Evolutionary conservation across 2,888 invertebrate genomes (phyloP).

Genomic region (Cryptus armator): DNA sequence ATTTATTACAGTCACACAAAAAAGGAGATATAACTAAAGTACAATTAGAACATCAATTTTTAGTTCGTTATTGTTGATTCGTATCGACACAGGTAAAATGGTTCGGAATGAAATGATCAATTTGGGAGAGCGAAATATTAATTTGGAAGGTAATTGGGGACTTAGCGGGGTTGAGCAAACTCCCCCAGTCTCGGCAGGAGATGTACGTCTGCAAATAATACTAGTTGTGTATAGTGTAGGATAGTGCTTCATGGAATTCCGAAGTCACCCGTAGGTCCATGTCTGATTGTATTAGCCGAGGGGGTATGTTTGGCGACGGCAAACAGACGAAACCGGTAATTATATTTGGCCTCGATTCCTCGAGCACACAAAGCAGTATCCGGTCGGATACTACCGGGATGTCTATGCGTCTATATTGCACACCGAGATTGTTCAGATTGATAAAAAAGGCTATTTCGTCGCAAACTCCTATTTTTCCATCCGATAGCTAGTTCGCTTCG

Average conservation of each 20-base stretch:
- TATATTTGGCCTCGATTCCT: conserved; percentile 83
- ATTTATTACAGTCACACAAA: too few species aligned
- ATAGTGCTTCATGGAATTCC: conserved; percentile 6
- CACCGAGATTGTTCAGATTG: conserved; percentile 44
- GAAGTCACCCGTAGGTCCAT: conserved; percentile 49
- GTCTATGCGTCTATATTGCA: conserved; percentile 23
- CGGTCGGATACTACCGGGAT: conserved; percentile 45
- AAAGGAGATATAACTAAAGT: too few species aligned
- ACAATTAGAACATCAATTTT: too few species aligned
- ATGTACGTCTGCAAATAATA: neutral
- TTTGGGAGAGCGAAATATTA: neutral
- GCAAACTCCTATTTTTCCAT: conserved; percentile 34
- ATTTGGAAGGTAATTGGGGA: neutral
- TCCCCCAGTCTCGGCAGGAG: neutral
- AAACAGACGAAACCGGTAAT: conserved; percentile 82
- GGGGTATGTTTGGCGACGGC: conserved; percentile 77
- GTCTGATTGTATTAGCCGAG: conserved; percentile 78
- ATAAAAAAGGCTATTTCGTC: conserved; percentile 52
- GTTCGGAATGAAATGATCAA: too few species aligned
- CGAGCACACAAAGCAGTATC: conserved; percentile 77
- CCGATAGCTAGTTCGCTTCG: neutral
- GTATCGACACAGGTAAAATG: too few species aligned
- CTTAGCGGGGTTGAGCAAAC: neutral
- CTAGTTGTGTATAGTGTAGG: neutral
- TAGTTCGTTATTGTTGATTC: too few species aligned